phyloP scores from a whole-genome alignment of 2,888 invertebrate genomes.

The Flabesymbios commensalis region DNA sequence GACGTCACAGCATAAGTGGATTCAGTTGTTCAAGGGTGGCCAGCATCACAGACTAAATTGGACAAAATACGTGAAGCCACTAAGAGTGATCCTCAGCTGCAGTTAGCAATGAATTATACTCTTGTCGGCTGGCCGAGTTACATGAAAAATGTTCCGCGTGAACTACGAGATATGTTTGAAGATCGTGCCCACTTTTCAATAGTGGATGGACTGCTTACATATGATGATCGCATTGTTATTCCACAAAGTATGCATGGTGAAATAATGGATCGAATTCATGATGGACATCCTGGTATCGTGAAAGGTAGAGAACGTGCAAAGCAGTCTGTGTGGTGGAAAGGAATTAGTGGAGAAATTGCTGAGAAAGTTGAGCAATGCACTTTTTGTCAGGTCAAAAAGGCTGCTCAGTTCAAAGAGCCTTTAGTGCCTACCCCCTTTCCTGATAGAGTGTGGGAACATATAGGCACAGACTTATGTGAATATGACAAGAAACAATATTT shows the following conservation, averaged over 20 bases:
- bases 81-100: not conserved
- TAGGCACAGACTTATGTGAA: not conserved
- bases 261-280: no score
- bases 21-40: not conserved
- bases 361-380: not conserved
- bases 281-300: no score
- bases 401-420: not conserved
- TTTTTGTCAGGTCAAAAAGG: not conserved
- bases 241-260: no score
- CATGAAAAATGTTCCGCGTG: not conserved
- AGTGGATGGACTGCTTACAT: not conserved
- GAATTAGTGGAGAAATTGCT: not conserved
- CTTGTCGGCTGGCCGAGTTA: not conserved
- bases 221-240: not conserved
- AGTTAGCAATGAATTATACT: not conserved
- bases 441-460: no score
- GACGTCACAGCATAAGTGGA: not conserved
- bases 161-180: not conserved
- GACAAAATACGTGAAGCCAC: not conserved
- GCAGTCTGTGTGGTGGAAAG: not conserved
- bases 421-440: not conserved
- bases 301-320: not conserved
- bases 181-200: not conserved
- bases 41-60: not conserved
- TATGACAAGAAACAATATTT: not conserved